Evolutionary conservation across 2,113 vertebrate species (phyloP).

Genomic region (Bos javanicus): DNA sequence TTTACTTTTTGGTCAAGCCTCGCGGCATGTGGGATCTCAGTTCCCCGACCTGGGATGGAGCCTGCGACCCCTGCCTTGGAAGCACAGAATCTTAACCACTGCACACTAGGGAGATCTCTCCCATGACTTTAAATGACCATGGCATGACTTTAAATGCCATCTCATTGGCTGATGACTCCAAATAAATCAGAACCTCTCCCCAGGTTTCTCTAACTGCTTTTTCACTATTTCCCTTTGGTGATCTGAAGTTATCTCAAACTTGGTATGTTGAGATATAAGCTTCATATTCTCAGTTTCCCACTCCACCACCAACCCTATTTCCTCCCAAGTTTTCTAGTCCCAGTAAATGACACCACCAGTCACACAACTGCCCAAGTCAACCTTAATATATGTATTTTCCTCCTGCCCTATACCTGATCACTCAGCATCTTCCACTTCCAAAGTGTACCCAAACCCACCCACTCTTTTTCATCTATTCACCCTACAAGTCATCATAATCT

Average conservation of each 20-base stretch:
- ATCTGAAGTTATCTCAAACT: background rate
- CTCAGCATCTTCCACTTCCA: background rate
- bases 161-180: background rate
- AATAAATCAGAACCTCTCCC: background rate
- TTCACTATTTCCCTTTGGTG: background rate
- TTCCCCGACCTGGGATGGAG: background rate
- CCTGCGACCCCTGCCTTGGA: background rate
- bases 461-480: background rate
- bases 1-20: background rate
- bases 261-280: background rate
- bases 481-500: background rate
- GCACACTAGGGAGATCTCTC: background rate
- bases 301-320: background rate
- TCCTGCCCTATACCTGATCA: background rate
- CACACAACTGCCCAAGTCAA: background rate
- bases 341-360: background rate
- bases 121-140: background rate
- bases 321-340: background rate
- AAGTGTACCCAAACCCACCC: background rate
- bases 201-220: background rate
- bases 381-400: background rate
- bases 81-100: background rate
- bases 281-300: background rate
- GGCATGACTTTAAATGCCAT: background rate
- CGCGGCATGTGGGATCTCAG: rapidly evolving